phyloP scores from a whole-genome alignment of 2,797 vertebrate genomes.

The Halcyon smyrnensis region DNA sequence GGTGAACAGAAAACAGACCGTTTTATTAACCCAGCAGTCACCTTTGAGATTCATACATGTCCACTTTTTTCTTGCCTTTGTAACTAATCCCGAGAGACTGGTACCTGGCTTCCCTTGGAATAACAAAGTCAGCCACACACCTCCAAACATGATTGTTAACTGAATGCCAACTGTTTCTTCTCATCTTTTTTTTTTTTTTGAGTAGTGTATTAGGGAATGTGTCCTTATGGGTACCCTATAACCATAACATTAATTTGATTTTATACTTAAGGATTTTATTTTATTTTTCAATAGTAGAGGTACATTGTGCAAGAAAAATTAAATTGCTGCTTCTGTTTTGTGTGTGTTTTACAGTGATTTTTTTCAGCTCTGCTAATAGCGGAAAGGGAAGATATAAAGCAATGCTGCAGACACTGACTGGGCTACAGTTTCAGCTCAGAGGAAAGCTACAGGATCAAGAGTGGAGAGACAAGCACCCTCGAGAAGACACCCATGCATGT shows the following conservation, averaged over 20 bases:
- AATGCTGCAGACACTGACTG: slow-evolving; percentile 79
- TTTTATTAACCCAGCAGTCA: slow-evolving; percentile 87
- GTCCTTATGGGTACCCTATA: slow-evolving; percentile 66
- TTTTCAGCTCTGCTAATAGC: slow-evolving; percentile 43
- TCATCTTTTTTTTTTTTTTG: slow-evolving; percentile 54
- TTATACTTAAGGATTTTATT: slow-evolving; percentile 29
- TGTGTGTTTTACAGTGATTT: slow-evolving; percentile 66
- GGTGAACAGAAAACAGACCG: slow-evolving; percentile 86
- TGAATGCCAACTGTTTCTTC: slow-evolving; percentile 84
- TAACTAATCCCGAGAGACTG: slow-evolving; percentile 85
- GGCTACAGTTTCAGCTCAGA: slow-evolving; percentile 75
- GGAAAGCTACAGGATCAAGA: slow-evolving; percentile 73
- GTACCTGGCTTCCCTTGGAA: slow-evolving; percentile 85
- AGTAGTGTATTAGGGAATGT: slow-evolving; percentile 59
- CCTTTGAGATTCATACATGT: slow-evolving; percentile 83
- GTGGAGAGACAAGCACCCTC: slow-evolving; percentile 61
- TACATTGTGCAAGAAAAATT: slow-evolving; percentile 53
- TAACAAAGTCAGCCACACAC: slow-evolving; percentile 84
- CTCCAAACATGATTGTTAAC: slow-evolving; percentile 86
- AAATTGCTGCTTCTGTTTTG: slow-evolving; percentile 66
- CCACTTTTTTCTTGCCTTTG: slow-evolving; percentile 82
- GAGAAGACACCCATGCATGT: slow-evolving; percentile 64
- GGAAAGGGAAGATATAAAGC: slow-evolving; percentile 61
- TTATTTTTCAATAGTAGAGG: neutral
- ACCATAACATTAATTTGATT: slow-evolving; percentile 61